A percentile compares a stretch with the other conserved stretches of the same genome.
Evolutionary conservation across 2,888 invertebrate genomes (phyloP).

Genomic region (Tubulanus polymorphus): DNA sequence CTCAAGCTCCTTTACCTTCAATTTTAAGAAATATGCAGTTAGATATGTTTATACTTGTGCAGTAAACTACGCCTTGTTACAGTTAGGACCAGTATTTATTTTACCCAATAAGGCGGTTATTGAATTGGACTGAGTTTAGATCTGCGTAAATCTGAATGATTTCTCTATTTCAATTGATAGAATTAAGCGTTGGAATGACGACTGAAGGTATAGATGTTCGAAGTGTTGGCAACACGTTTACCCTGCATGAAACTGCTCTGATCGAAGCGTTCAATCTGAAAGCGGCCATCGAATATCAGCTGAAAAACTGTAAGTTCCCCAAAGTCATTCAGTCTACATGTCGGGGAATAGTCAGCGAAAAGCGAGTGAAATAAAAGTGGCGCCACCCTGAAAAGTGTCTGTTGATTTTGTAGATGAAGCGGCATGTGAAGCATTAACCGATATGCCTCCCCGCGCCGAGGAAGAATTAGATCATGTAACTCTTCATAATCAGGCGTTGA

Average conservation of each 20-base stretch:
- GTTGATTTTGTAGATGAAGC: conserved; percentile 64
- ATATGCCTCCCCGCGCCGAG: conserved; percentile 73
- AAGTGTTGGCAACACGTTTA: conserved; percentile 92
- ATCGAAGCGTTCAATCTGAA: conserved; percentile 98
- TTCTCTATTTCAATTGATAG: conserved; percentile 55
- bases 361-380: too few species aligned
- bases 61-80: too few species aligned
- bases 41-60: too few species aligned
- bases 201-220: conserved; percentile 77
- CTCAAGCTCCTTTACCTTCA: too few species aligned
- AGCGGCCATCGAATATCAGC: conserved; percentile 95
- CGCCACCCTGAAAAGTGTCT: too few species aligned
- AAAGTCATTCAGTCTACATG: too few species aligned
- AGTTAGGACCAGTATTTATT: too few species aligned
- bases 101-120: too few species aligned
- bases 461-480: conserved; percentile 97
- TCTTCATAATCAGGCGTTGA: conserved; percentile 91
- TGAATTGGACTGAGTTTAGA: too few species aligned
- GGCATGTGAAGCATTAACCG: conserved; percentile 62
- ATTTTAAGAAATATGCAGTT: too few species aligned
- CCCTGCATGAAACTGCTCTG: conserved; percentile 90
- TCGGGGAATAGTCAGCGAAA: too few species aligned
- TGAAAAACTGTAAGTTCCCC: conserved; percentile 66
- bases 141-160: too few species aligned
- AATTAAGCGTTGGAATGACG: conserved; percentile 93